A percentile compares a stretch with the other conserved stretches of the same genome.
These are phyloP conservation scores for Operophtera brumata DNA, from an alignment of 2,888 invertebrate species.

Conservation along the genomic window DNA sequence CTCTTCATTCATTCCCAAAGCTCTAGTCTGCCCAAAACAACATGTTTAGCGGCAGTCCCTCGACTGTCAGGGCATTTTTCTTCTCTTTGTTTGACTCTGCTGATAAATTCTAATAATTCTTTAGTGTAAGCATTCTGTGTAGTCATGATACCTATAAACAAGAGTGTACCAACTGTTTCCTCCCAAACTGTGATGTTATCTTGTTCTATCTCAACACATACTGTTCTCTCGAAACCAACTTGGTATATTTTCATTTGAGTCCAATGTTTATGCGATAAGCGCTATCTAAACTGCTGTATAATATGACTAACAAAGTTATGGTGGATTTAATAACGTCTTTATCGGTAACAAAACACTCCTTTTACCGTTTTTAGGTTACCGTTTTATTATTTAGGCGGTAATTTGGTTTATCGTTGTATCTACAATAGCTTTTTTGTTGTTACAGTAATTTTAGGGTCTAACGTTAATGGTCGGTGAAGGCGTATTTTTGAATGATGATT, in stretches of 20 bases:
- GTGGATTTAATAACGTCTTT: slow-evolving; percentile 61
- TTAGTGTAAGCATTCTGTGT: too few relatives aligned
- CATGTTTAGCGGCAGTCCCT: too few relatives aligned
- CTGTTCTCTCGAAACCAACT: slow-evolving; percentile 41
- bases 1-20: too few relatives aligned
- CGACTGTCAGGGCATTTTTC: too few relatives aligned
- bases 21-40: too few relatives aligned
- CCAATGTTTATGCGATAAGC: slow-evolving; percentile 60
- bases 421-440: slow-evolving; percentile 26
- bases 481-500: slow-evolving; percentile 11
- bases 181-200: slow-evolving; percentile 43
- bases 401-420: slow-evolving; percentile 52
- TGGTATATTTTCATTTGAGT: slow-evolving; percentile 55
- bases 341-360: slow-evolving; percentile 57
- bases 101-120: too few relatives aligned
- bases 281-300: slow-evolving; percentile 65
- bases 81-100: too few relatives aligned
- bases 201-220: slow-evolving; percentile 55
- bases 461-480: slow-evolving; percentile 19
- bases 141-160: too few relatives aligned
- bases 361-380: slow-evolving; percentile 53
- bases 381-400: slow-evolving; percentile 49
- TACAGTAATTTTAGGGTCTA: slow-evolving; percentile 14
- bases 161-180: slow-evolving; percentile 2
- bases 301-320: slow-evolving; percentile 52